Percentiles rank a stretch among this genome's conserved stretches.
phyloP scores from a whole-genome alignment of 2,888 invertebrate species.

The Laothoe populi region DNA sequence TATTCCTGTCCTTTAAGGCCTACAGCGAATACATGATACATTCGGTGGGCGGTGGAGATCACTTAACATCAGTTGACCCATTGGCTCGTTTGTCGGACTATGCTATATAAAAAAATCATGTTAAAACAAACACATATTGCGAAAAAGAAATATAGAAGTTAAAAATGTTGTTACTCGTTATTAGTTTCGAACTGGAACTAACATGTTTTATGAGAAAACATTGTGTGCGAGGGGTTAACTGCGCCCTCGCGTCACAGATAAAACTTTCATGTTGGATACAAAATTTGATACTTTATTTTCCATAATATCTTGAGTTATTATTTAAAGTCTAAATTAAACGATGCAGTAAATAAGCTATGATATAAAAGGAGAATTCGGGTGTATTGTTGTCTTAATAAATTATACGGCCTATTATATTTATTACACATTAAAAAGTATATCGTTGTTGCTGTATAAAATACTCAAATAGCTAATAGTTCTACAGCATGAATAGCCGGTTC shows the following conservation, averaged over 20 bases:
- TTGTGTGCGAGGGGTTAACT: conserved; percentile 46
- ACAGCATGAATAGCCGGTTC: too few species aligned
- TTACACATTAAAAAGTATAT: too few species aligned
- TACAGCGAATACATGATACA: too few species aligned
- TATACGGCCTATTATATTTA: neutral
- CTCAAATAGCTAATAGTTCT: too few species aligned
- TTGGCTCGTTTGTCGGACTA: too few species aligned
- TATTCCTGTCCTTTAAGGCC: too few species aligned
- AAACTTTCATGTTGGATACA: conserved; percentile 24
- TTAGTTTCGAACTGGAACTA: conserved; percentile 41
- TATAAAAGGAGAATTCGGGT: neutral
- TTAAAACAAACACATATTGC: conserved; percentile 26
- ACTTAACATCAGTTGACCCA: too few species aligned
- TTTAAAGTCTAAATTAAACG: neutral
- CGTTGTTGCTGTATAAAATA: too few species aligned
- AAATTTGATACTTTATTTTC: conserved; percentile 1
- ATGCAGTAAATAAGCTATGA: neutral
- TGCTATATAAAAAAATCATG: too few species aligned
- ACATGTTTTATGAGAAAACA: conserved; percentile 60
- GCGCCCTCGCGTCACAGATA: conserved; percentile 21
- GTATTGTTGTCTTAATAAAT: neutral
- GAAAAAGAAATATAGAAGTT: conserved; percentile 34
- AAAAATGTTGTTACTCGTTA: conserved; percentile 29
- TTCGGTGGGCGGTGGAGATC: too few species aligned
- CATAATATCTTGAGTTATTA: neutral